These are phyloP conservation scores for Scortum barcoo DNA, from an alignment of 2,113 vertebrate genomes.

Conservation along the genomic window DNA sequence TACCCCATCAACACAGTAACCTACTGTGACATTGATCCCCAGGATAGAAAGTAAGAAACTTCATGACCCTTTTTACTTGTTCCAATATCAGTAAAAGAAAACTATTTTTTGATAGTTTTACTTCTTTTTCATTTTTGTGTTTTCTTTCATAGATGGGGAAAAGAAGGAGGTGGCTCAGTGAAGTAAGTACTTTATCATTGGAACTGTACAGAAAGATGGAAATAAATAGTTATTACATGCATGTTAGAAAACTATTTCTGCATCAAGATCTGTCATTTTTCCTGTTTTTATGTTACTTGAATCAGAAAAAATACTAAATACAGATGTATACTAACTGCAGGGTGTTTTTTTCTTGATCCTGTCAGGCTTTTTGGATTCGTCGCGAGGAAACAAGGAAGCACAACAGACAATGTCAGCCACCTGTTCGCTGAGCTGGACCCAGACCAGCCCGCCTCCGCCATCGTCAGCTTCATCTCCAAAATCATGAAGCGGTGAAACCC, in stretches of 20 bases:
- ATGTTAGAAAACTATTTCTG: neutral
- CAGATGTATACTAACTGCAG: neutral
- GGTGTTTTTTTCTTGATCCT: constrained; percentile 27
- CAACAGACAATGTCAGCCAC: constrained; percentile 97
- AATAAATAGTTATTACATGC: neutral
- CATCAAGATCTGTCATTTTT: neutral
- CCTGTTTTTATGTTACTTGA: neutral
- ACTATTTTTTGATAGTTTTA: rapidly evolving
- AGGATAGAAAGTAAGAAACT: constrained; percentile 91
- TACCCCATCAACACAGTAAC: constrained; percentile 95
- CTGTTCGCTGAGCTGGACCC: constrained; percentile 96
- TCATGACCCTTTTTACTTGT: no score
- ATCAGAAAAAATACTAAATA: neutral
- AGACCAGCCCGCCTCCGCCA: constrained; percentile 93
- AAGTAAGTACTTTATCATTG: constrained; percentile 78
- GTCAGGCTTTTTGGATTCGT: constrained; percentile 95
- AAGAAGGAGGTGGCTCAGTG: constrained; percentile 85
- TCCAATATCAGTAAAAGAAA: neutral
- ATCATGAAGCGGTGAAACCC: constrained; percentile 94
- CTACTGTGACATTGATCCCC: constrained; percentile 94
- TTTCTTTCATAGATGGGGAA: constrained; percentile 85
- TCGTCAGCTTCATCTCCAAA: constrained; percentile 95
- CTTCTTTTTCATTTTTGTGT: neutral
- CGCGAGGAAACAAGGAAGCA: constrained; percentile 97
- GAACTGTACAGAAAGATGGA: neutral